Conservation (phyloP, 2,113 vertebrate genomes). For the Gasterosteus aculeatus region DNA sequence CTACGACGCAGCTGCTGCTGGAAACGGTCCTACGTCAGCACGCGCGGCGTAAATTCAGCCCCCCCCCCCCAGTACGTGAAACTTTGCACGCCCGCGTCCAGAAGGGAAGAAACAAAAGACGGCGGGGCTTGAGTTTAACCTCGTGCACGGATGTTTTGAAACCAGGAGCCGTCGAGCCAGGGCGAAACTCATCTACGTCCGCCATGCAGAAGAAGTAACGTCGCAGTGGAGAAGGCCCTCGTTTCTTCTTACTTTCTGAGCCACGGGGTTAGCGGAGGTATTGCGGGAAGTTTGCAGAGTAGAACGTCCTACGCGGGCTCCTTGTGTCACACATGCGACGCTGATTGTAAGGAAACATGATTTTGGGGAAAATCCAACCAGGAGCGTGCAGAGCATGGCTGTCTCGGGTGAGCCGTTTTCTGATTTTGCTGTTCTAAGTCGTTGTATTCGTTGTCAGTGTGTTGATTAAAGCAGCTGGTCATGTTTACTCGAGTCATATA, state of each 20-base stretch:
- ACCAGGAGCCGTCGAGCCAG: slow-evolving; percentile 18
- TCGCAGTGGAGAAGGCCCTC: neutral
- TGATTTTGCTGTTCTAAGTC: neutral
- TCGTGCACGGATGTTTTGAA: neutral
- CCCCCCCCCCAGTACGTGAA: slow-evolving; percentile 41
- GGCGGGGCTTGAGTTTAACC: neutral
- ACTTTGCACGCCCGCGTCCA: slow-evolving; percentile 16
- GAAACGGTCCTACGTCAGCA: slow-evolving; percentile 65
- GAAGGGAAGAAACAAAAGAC: neutral
- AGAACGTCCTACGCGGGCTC: neutral
- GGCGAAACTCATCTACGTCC: slow-evolving; percentile 19
- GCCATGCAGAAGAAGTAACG: slow-evolving; percentile 14
- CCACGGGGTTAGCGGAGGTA: slow-evolving; percentile 10
- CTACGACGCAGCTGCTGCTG: slow-evolving; percentile 63
- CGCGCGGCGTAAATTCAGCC: slow-evolving; percentile 28
- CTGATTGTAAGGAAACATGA: slow-evolving; percentile 56
- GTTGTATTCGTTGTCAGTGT: neutral
- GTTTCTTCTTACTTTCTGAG: slow-evolving; percentile 4
- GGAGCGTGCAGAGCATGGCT: slow-evolving; percentile 59
- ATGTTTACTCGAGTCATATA: neutral
- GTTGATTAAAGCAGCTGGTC: neutral
- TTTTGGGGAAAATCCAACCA: slow-evolving; percentile 62
- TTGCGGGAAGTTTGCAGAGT: neutral
- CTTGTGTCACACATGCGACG: slow-evolving; percentile 16
- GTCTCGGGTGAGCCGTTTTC: slow-evolving; percentile 61